Conservation (phyloP, 2,888 invertebrate genomes). For the Phlogophora meticulosa region DNA sequence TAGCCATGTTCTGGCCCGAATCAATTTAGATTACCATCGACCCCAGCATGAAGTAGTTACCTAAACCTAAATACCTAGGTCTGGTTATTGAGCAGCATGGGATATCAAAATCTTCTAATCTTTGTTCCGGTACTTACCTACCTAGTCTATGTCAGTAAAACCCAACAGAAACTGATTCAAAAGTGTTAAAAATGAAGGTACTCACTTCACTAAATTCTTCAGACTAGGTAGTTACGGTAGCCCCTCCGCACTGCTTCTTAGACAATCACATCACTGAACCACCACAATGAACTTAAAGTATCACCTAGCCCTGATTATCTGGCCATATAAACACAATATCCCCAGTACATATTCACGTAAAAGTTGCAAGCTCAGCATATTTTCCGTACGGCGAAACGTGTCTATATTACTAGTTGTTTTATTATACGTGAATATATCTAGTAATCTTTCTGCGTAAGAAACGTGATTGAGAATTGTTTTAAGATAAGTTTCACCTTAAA, state of each 20-base stretch:
- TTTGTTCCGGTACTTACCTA: too few species aligned
- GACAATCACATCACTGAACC: constrained; percentile 36
- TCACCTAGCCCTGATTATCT: constrained; percentile 12
- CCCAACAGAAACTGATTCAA: background rate
- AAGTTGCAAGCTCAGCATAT: constrained; percentile 58
- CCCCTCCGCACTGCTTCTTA: background rate
- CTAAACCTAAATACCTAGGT: too few species aligned
- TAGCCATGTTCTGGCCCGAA: too few species aligned
- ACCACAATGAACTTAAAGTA: constrained; percentile 28
- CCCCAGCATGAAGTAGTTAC: too few species aligned
- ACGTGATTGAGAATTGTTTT: constrained; percentile 63
- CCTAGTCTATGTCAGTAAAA: too few species aligned
- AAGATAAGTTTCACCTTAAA: constrained; percentile 44
- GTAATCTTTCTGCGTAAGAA: constrained; percentile 39
- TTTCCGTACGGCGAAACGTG: constrained; percentile 67
- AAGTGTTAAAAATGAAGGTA: background rate
- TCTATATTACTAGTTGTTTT: constrained; percentile 39
- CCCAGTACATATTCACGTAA: constrained; percentile 31
- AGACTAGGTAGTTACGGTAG: constrained; percentile 4
- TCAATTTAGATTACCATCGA: too few species aligned
- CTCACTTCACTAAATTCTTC: constrained; percentile 14
- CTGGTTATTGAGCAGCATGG: too few species aligned
- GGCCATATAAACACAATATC: constrained; percentile 58
- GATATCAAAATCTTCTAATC: background rate
- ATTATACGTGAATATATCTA: constrained; percentile 64